Conservation (phyloP, 1,140 invertebrate genomes). For the Paralvinella palmiformis region DNA sequence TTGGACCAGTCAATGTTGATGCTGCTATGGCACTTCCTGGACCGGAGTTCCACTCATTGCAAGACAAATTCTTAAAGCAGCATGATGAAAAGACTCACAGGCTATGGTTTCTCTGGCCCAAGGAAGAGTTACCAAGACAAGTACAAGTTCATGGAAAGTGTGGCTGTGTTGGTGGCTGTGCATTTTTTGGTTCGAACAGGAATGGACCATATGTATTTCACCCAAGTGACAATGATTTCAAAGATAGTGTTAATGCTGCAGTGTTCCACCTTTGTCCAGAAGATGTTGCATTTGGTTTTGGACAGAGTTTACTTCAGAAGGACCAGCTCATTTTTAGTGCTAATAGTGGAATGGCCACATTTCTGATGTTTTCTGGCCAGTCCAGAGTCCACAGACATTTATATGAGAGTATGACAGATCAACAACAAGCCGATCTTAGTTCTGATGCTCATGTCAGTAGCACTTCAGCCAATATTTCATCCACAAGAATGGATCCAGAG, state of each 20-base stretch:
- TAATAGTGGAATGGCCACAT: too few relatives aligned
- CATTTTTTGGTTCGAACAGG: slow-evolving; percentile 76
- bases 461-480: too few relatives aligned
- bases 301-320: slow-evolving; percentile 85
- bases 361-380: background rate
- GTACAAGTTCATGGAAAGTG: slow-evolving; percentile 64
- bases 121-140: slow-evolving; percentile 53
- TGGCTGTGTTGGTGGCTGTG: slow-evolving; percentile 89
- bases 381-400: slow-evolving; percentile 39
- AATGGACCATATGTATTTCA: slow-evolving; percentile 85
- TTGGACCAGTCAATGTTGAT: slow-evolving; percentile 88
- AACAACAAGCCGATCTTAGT: too few relatives aligned
- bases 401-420: too few relatives aligned
- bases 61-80: slow-evolving; percentile 65
- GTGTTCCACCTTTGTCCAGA: slow-evolving; percentile 41
- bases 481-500: too few relatives aligned
- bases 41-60: slow-evolving; percentile 42
- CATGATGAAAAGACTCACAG: slow-evolving; percentile 84
- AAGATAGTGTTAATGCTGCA: slow-evolving; percentile 67
- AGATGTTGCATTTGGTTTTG: slow-evolving; percentile 73
- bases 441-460: too few relatives aligned
- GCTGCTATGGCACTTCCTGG: slow-evolving; percentile 63
- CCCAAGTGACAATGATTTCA: slow-evolving; percentile 69
- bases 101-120: slow-evolving; percentile 90
- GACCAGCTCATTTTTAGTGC: slow-evolving; percentile 69